Evolutionary conservation across 2,113 vertebrate genomes (phyloP).

Genomic region (Perca fluviatilis): DNA sequence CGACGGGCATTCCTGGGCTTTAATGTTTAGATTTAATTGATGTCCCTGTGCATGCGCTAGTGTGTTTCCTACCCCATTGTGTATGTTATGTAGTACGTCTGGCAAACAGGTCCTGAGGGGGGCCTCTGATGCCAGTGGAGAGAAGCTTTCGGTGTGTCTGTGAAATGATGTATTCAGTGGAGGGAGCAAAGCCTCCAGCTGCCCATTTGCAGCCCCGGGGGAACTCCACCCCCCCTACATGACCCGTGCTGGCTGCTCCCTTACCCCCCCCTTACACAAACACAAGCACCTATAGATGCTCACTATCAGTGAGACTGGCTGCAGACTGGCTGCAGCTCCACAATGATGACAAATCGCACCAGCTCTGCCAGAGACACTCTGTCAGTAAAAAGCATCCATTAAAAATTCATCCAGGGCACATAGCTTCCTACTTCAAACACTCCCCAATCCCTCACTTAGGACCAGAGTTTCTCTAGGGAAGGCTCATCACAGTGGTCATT

Average conservation of each 20-base stretch:
- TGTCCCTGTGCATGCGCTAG: conserved; percentile 11
- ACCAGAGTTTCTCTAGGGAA: conserved; percentile 64
- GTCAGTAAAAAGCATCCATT: conserved; percentile 85
- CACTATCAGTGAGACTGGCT: conserved; percentile 48
- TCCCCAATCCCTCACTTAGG: conserved; percentile 70
- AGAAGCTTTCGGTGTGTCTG: conserved; percentile 62
- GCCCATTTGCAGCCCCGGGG: conserved; percentile 56
- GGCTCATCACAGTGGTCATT: conserved; percentile 62
- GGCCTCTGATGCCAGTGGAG: conserved; percentile 37
- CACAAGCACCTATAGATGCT: conserved; percentile 58
- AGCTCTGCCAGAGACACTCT: conserved; percentile 78
- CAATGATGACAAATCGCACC: conserved; percentile 83
- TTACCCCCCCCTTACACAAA: conserved; percentile 13
- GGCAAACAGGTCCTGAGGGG: conserved; percentile 57
- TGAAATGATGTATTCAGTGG: conserved; percentile 64
- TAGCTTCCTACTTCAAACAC: conserved; percentile 77
- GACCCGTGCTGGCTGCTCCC: conserved; percentile 42
- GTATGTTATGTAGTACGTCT: conserved; percentile 37
- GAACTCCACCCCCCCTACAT: conserved; percentile 34
- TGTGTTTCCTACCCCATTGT: conserved; percentile 20
- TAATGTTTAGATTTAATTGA: conserved; percentile 19
- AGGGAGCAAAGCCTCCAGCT: conserved; percentile 66
- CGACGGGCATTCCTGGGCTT: background rate
- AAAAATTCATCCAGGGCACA: conserved; percentile 80
- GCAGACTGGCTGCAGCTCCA: conserved; percentile 60